Evolutionary conservation across 2,797 vertebrate species (phyloP), one percentile per base, ranked within the genome.

Genomic region (Sphenopsis melanotis): DNA sequence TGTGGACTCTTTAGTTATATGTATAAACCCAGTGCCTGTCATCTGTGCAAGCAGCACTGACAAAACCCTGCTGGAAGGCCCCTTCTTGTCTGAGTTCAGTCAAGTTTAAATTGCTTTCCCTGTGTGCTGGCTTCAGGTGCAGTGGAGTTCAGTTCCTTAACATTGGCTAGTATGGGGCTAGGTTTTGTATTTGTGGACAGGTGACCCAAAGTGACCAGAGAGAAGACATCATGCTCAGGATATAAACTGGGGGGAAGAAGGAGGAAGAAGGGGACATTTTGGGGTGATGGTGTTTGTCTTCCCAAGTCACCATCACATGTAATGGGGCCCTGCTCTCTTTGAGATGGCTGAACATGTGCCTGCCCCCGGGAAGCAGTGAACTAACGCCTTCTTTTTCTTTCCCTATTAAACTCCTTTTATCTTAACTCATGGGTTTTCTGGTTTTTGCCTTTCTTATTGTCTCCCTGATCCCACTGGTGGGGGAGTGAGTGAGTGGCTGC

Each of bases 401-500:
- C 26, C 21, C 22, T 36, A 36, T 63, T 18, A 49, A 63, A 47
- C 3, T 55, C 24, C 4, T 18, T 86, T 55, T 36, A 41, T 63
- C 41, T 23, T 22, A 86, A 27, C 22, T 19, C 18, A 16, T 19
- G 12, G 19, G 6, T 41, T 22, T 55, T 56, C 42, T 70, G 57
- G 15, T 15, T 63, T 70, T 77, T 49, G 30, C 49, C 36, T 4
- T 55, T 70, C 30, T 15, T 4, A 16, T 70, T 86, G 12, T 39
- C 5, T 41, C 21, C 14, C 30, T 0, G 0, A 5, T 55, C 21
- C 12, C 26, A 22, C 10, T 19, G 21, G 5, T 21, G 6, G 4
- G 14, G 21, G 2, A 53, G 16, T 46, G 39, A 39, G 24, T 26
- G 64, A 34, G 21, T 4, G 17, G 3, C 11, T 69, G 47, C 49